Conservation (phyloP, 2,888 invertebrate genomes). For the Calameuta idolon region DNA sequence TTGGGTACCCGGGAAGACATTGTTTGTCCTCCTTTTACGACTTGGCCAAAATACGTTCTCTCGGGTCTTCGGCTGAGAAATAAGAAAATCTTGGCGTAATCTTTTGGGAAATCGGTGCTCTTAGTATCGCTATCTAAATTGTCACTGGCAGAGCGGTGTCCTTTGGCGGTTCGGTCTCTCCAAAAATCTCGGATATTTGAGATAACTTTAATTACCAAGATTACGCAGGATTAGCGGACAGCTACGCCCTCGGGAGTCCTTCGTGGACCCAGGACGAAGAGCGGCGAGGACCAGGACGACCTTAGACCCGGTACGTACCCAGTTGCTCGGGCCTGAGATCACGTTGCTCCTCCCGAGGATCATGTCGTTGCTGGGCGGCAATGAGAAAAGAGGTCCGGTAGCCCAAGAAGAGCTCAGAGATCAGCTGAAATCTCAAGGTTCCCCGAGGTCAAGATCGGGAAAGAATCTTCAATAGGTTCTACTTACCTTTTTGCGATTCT, state of each 20-base stretch:
- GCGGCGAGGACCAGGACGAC: not conserved
- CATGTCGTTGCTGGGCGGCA: not conserved
- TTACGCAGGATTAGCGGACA: constrained; percentile 14
- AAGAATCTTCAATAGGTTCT: not conserved
- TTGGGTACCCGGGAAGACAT: not conserved
- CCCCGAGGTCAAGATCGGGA: not conserved
- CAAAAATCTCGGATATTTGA: constrained; percentile 35
- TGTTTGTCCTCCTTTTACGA: not conserved
- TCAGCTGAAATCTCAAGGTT: constrained; percentile 1
- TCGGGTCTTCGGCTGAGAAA: not conserved
- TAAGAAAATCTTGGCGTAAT: not conserved
- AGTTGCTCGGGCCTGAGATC: not conserved
- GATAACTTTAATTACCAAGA: constrained; percentile 42
- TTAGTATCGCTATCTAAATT: constrained; percentile 41
- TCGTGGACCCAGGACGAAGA: constrained; percentile 5
- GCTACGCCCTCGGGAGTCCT: not conserved
- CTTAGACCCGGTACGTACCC: not conserved
- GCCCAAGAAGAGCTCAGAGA: not conserved
- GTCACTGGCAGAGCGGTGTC: constrained; percentile 29
- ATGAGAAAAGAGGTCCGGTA: not conserved
- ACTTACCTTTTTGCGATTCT: not conserved
- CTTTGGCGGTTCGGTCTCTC: constrained; percentile 32
- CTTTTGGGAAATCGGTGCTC: constrained; percentile 10
- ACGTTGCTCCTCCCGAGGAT: not conserved
- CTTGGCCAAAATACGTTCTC: not conserved